phyloP scores from a whole-genome alignment of 2,797 vertebrate species.

The Coccyzus lansbergi region DNA sequence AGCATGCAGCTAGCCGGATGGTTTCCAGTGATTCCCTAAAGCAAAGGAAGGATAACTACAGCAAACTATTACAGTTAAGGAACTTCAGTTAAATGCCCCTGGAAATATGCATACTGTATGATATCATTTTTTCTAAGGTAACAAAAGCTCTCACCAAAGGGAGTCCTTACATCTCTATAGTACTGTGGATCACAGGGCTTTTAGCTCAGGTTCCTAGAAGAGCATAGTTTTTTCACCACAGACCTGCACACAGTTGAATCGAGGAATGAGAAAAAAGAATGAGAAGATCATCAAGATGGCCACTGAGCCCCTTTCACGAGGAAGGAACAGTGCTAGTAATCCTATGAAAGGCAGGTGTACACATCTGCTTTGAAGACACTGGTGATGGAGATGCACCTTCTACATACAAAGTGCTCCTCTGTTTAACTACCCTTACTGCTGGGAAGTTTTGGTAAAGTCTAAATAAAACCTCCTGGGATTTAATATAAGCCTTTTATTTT shows the following conservation, averaged over 20 bases:
- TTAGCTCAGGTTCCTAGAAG: neutral
- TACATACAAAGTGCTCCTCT: neutral
- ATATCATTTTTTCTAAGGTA: neutral
- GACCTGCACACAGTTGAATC: neutral
- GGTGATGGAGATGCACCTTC: neutral
- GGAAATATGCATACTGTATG: neutral
- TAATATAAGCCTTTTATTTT: neutral
- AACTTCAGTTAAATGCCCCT: neutral
- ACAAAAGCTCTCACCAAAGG: neutral
- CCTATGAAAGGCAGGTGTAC: neutral
- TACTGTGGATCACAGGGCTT: neutral
- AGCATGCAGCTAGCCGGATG: neutral
- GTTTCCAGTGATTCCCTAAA: neutral
- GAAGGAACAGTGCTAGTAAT: neutral
- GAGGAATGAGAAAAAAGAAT: neutral
- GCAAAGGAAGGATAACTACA: fast-evolving
- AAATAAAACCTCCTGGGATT: neutral
- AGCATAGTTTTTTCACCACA: neutral
- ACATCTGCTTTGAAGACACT: neutral
- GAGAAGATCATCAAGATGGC: neutral
- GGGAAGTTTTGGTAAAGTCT: neutral
- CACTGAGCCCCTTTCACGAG: fast-evolving
- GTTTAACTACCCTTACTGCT: neutral
- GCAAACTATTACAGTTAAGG: neutral
- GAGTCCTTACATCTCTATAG: neutral